phyloP scores from a whole-genome alignment of 2,888 invertebrate species.

The Lycia hirtaria region DNA sequence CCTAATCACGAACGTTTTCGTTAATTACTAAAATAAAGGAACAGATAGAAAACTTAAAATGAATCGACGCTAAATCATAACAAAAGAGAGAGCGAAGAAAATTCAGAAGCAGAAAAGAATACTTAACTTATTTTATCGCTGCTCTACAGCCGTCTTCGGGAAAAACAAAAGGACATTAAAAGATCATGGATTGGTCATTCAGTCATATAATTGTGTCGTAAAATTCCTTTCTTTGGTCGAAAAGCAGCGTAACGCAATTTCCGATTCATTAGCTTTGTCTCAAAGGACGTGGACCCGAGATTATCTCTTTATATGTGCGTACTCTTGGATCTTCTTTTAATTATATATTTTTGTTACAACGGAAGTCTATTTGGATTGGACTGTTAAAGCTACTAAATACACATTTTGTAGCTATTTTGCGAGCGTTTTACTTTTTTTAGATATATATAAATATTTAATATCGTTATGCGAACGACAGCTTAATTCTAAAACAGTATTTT shows the following conservation, averaged over 20 bases:
- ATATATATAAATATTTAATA: too few species aligned
- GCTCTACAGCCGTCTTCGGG: constrained; percentile 12
- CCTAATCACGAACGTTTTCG: neutral
- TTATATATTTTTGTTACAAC: neutral
- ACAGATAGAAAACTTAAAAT: constrained; percentile 3
- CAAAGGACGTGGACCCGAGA: constrained; percentile 3
- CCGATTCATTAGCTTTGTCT: constrained; percentile 31
- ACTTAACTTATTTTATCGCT: constrained; percentile 20
- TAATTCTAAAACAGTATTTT: too few species aligned
- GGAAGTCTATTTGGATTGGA: too few species aligned
- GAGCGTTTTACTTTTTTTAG: too few species aligned
- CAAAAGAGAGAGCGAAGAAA: neutral
- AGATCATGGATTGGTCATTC: constrained; percentile 35
- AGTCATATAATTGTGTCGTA: constrained; percentile 39
- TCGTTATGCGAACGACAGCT: too few species aligned
- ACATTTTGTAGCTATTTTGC: too few species aligned
- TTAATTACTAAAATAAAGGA: constrained; percentile 4
- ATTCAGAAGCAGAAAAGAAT: constrained; percentile 7
- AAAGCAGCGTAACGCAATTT: constrained; percentile 36
- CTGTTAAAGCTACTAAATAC: too few species aligned
- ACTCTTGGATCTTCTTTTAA: neutral
- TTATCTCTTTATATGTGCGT: neutral
- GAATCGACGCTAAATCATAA: constrained; percentile 8
- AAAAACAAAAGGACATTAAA: constrained; percentile 29
- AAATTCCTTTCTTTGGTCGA: constrained; percentile 28